phyloP scores from a whole-genome alignment of 2,113 vertebrate species.

The Ranitomeya imitator region DNA sequence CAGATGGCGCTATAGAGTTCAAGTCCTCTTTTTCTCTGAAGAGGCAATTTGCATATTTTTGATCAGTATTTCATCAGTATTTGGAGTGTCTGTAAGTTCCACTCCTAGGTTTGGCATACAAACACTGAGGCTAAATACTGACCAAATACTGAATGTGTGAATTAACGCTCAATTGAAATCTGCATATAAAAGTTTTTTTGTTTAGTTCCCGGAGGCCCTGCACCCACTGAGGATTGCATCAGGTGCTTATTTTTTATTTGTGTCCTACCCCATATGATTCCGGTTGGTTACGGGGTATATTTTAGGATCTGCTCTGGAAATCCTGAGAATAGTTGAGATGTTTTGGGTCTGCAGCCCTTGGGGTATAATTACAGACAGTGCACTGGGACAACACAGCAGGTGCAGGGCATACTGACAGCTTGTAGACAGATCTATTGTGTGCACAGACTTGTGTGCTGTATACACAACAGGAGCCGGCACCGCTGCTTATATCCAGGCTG shows the following conservation, averaged over 20 bases:
- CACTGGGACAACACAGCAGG: conserved; percentile 24
- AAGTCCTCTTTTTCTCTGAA: too few relatives aligned
- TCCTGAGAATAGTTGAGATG: conserved; percentile 6
- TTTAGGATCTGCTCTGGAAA: neutral
- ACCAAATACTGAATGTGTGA: too few relatives aligned
- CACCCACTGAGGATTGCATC: too few relatives aligned
- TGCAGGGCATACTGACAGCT: conserved; percentile 11
- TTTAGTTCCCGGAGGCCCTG: too few relatives aligned
- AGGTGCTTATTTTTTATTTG: neutral
- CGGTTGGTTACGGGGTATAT: neutral
- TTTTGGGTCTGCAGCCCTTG: neutral
- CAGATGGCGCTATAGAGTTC: too few relatives aligned
- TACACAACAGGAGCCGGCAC: neutral
- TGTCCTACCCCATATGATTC: neutral
- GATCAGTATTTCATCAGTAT: too few relatives aligned
- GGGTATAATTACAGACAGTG: conserved; percentile 25
- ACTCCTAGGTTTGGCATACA: too few relatives aligned
- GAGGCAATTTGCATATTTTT: too few relatives aligned
- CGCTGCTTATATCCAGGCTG: neutral
- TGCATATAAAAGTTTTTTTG: too few relatives aligned
- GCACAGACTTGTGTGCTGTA: neutral
- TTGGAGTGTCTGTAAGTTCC: too few relatives aligned
- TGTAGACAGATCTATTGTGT: conserved; percentile 34
- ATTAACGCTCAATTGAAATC: too few relatives aligned
- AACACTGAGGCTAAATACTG: too few relatives aligned